Evolutionary conservation across 2,797 vertebrate genomes (phyloP), one percentile per base, ranked within the genome.

Genomic region (Scyliorhinus canicula): DNA sequence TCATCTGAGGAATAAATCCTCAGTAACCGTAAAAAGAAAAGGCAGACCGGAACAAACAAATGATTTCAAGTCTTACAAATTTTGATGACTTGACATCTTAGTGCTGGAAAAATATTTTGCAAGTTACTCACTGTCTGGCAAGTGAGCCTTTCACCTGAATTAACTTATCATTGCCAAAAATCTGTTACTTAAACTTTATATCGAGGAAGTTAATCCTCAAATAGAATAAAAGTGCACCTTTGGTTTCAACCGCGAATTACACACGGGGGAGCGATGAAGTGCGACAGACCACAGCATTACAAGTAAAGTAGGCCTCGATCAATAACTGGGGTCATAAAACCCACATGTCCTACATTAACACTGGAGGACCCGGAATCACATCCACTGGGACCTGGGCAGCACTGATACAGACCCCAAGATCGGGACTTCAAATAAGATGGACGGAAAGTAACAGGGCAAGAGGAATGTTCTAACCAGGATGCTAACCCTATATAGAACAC

Each of bases 111-210:
- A 91, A 91, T 91, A 91, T 91, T 91, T 91, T 65, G 88, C 40
- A 91, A 91, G 60, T 91, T 91, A 91, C 88, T 91, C 88, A 91
- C n/a, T 47, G 57, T 91, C 65, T 91, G 88, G 88, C 88, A 91
- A 65, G 60, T 26, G 28, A 65, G n/a, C n/a, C 60, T 65, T 91
- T 91, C 88, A 91, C 88, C 88, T 91, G 88, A 91, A 91, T 91
- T 65, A 91, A 91, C 88, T 91, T 63, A 91, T 65, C 88, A 65
- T 65, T 91, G 88, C 88, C 88, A 91, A 91, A 65, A 91, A 91
- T 91, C 88, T 91, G 88, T 91, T 91, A 40, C 19, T 31, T 91
- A 60, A 91, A 63, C 35, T 91, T 91, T 91, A 91, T 63, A 63
- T 91, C 7, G 19, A 44, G 57, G 88, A 65, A 91, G 65, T 65